Percentiles rank a stretch among this genome's conserved stretches.
These are phyloP conservation scores for Scolopax mira DNA, from an alignment of 2,113 vertebrate genomes.

Conservation along the genomic window DNA sequence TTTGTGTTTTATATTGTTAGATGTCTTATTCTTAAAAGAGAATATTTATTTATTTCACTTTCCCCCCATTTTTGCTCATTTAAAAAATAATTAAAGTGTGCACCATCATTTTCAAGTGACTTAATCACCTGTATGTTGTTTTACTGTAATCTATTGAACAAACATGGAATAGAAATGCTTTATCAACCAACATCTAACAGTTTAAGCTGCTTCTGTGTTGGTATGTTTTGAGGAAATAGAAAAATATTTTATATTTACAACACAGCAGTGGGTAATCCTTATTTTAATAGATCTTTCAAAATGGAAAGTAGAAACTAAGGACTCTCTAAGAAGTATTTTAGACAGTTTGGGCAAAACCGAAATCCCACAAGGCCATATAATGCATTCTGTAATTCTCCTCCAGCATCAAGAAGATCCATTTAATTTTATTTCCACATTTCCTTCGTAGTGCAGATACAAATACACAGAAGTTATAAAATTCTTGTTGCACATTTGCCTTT, in stretches of 20 bases:
- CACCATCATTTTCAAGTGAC: not conserved
- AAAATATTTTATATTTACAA: not conserved
- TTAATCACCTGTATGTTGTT: not conserved
- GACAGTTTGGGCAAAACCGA: not conserved
- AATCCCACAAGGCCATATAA: not conserved
- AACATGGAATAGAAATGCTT: not conserved
- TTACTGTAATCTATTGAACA: not conserved
- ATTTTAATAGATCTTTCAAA: not conserved
- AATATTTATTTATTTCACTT: not conserved
- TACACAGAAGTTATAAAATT: not conserved
- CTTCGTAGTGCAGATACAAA: not conserved
- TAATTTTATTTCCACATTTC: conserved; percentile 17
- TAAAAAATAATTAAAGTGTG: not conserved
- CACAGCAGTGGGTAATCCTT: not conserved
- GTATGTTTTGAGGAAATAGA: not conserved
- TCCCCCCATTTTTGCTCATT: not conserved
- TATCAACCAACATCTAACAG: not conserved
- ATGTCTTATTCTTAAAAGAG: not conserved
- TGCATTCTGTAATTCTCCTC: not conserved
- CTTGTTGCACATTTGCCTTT: not conserved
- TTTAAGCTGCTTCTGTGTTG: not conserved
- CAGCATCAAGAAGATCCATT: not conserved
- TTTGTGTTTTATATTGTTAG: not conserved
- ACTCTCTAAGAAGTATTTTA: not conserved
- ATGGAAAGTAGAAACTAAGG: not conserved